A percentile compares a stretch with the other conserved stretches of the same genome.
Conservation (phyloP, 2,888 invertebrate species). For the Eilema caniola region DNA sequence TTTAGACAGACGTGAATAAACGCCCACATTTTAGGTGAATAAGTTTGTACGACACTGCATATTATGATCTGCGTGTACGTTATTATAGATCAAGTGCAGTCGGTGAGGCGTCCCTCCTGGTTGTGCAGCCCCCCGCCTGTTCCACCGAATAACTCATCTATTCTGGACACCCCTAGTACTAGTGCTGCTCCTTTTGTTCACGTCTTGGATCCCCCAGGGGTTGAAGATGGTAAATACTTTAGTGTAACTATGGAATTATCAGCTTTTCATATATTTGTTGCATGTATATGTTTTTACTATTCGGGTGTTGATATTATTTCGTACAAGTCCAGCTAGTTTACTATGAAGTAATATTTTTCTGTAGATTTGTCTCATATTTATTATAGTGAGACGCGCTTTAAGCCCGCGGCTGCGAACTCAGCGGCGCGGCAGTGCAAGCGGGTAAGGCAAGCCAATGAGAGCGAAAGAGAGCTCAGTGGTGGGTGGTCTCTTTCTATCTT, state of each 20-base stretch:
- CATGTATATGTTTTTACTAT: neutral
- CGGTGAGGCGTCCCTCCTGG: neutral
- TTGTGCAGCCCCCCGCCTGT: neutral
- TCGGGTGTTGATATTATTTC: neutral
- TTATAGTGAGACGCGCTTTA: neutral
- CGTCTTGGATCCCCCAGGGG: constrained; percentile 3
- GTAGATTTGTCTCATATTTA: neutral
- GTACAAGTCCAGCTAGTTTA: neutral
- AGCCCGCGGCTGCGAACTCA: too few relatives aligned
- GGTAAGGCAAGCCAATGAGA: too few relatives aligned
- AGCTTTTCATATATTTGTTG: too few relatives aligned
- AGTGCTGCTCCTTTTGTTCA: constrained; percentile 11
- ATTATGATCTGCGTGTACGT: neutral
- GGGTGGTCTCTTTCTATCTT: too few relatives aligned
- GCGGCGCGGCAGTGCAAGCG: too few relatives aligned
- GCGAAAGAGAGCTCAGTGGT: too few relatives aligned
- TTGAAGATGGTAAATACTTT: constrained; percentile 18
- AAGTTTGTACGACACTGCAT: neutral
- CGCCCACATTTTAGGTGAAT: neutral
- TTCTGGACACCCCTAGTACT: neutral
- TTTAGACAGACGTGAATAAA: neutral
- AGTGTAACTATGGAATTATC: neutral
- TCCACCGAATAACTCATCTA: neutral
- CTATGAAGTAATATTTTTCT: neutral
- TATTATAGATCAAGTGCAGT: constrained; percentile 8